These are phyloP conservation scores for Eremophila alpestris DNA, from an alignment of 2,797 vertebrate species.

Conservation along the genomic window DNA sequence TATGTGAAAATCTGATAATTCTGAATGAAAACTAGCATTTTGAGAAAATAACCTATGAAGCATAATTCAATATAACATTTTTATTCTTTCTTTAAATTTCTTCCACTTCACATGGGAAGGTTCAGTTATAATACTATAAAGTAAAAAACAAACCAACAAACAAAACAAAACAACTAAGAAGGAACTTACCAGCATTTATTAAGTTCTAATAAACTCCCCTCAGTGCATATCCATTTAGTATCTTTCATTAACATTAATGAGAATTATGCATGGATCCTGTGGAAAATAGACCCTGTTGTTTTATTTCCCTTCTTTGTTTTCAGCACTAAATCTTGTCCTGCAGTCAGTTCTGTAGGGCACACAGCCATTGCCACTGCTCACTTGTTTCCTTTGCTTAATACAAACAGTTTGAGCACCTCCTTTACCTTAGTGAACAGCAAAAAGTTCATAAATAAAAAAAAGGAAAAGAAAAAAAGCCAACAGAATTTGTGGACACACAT, in stretches of 20 bases:
- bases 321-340: conserved; percentile 63
- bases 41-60: neutral
- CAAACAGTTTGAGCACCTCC: conserved; percentile 11
- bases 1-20: neutral
- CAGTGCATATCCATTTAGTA: conserved; percentile 45
- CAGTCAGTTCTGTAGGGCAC: conserved; percentile 50
- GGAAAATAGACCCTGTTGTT: conserved; percentile 48
- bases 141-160: neutral
- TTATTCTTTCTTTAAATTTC: neutral
- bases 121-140: neutral
- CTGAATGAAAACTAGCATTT: neutral
- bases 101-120: neutral
- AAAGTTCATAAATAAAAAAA: conserved; percentile 49
- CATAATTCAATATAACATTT: neutral
- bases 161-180: neutral
- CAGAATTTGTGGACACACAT: conserved; percentile 41
- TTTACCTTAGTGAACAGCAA: neutral
- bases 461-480: neutral
- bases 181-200: conserved; percentile 51
- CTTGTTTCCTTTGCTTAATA: conserved; percentile 52
- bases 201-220: conserved; percentile 55
- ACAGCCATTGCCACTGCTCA: conserved; percentile 19
- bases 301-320: conserved; percentile 59
- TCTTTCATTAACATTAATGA: conserved; percentile 74
- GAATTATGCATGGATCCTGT: conserved; percentile 33